These are phyloP conservation scores for Lagenorhynchus albirostris DNA, from an alignment of 2,113 vertebrate genomes.

Conservation along the genomic window DNA sequence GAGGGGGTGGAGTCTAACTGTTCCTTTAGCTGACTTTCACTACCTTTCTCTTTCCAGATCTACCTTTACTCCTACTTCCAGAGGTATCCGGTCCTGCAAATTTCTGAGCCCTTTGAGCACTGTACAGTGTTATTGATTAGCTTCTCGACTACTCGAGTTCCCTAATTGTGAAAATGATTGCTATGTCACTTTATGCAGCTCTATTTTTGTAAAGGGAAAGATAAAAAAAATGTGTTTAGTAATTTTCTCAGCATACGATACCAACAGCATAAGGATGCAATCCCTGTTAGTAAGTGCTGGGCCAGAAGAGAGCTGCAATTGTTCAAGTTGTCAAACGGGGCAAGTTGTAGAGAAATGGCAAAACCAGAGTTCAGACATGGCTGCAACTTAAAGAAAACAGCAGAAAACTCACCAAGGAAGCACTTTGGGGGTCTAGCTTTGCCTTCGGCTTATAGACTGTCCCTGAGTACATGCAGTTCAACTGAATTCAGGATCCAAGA, in stretches of 20 bases:
- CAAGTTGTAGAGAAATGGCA: not conserved
- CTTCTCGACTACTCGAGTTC: not conserved
- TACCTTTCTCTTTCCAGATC: not conserved
- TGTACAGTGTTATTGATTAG: not conserved
- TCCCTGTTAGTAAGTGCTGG: not conserved
- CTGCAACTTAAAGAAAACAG: not conserved
- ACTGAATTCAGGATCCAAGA: not conserved
- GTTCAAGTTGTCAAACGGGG: not conserved
- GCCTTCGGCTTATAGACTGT: not conserved
- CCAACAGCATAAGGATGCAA: not conserved
- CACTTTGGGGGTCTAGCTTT: not conserved
- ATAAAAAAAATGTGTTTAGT: not conserved
- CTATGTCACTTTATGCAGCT: not conserved
- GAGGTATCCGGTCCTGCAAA: not conserved
- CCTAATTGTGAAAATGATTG: not conserved
- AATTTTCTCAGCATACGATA: not conserved
- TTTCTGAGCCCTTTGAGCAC: not conserved
- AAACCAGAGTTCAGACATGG: not conserved
- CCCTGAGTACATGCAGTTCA: not conserved
- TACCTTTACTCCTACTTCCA: not conserved
- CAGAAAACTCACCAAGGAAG: not conserved
- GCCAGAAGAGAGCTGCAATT: not conserved
- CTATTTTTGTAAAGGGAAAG: not conserved
- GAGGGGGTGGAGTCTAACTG: too few species aligned
- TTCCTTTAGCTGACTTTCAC: not conserved